A percentile compares a stretch with the other conserved stretches of the same genome.
Evolutionary conservation across 2,888 invertebrate species (phyloP).

Genomic region (Andrena dorsata): DNA sequence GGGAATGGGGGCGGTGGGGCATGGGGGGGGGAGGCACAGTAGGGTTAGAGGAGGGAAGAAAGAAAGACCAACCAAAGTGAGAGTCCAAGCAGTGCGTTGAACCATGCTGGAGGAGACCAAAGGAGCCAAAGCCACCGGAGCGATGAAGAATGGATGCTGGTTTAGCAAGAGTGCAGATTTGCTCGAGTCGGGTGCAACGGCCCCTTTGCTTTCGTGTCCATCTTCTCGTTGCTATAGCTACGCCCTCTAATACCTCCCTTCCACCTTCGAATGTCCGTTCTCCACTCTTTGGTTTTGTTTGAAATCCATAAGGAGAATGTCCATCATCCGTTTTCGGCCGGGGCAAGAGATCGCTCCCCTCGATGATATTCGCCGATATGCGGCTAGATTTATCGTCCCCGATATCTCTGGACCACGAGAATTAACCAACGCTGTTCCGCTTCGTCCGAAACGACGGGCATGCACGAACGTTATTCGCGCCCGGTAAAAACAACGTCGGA

Average conservation of each 20-base stretch:
- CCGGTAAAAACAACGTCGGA: neutral
- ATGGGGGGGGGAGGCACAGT: conserved; percentile 15
- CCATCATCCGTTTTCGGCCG: conserved; percentile 78
- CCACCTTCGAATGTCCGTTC: conserved; percentile 66
- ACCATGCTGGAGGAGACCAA: conserved; percentile 65
- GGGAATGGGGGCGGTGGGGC: conserved; percentile 4
- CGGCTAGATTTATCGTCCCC: conserved; percentile 20
- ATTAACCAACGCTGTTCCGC: conserved; percentile 1
- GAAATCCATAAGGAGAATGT: conserved; percentile 78
- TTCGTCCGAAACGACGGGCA: neutral
- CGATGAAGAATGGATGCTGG: conserved; percentile 83
- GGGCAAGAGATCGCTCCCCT: conserved; percentile 72
- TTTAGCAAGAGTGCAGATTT: conserved; percentile 84
- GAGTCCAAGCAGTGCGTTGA: conserved; percentile 67
- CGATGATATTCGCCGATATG: conserved; percentile 26
- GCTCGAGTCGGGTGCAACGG: conserved; percentile 82
- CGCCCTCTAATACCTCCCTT: conserved; percentile 76
- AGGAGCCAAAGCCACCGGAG: conserved; percentile 74
- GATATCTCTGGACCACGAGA: neutral
- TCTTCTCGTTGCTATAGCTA: conserved; percentile 79
- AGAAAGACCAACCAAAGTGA: conserved; percentile 63
- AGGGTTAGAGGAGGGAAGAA: conserved; percentile 49
- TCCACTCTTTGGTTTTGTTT: conserved; percentile 78
- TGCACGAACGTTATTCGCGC: neutral
- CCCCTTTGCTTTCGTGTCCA: conserved; percentile 79